These are phyloP conservation scores for Cepaea hortensis DNA, from an alignment of 2,888 invertebrate species.

Conservation along the genomic window DNA sequence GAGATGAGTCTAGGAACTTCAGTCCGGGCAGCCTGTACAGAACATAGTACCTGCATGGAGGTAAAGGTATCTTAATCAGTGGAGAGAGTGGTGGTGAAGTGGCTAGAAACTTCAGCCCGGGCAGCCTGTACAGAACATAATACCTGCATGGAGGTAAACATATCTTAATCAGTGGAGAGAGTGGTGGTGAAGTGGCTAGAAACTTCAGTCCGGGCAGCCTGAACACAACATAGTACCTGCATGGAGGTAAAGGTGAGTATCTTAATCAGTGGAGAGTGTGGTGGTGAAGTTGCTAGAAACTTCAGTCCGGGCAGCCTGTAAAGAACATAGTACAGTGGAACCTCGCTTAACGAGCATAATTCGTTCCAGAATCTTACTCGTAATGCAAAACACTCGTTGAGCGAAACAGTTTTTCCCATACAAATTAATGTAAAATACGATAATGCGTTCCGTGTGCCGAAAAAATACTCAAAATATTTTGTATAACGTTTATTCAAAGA, in stretches of 20 bases:
- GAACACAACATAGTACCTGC: constrained; percentile 86
- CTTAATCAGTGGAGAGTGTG: too few relatives aligned
- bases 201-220: constrained; percentile 84
- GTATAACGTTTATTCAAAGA: background rate
- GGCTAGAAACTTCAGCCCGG: constrained; percentile 86
- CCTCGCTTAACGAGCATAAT: too few relatives aligned
- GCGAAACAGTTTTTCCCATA: too few relatives aligned
- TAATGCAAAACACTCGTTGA: too few relatives aligned
- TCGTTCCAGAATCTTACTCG: too few relatives aligned
- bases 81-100: constrained; percentile 79
- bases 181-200: constrained; percentile 83
- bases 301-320: constrained; percentile 83
- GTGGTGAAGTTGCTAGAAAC: constrained; percentile 86
- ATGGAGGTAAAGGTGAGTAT: background rate
- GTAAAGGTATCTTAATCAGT: background rate
- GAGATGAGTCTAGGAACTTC: constrained; percentile 87
- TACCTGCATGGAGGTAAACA: constrained; percentile 78
- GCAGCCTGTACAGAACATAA: constrained; percentile 85
- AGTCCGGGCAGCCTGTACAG: constrained; percentile 84
- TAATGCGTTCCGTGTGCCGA: background rate
- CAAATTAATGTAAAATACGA: too few relatives aligned
- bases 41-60: constrained; percentile 83
- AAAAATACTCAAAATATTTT: background rate
- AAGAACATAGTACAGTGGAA: constrained; percentile 82
- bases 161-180: background rate